Conservation (phyloP, 2,888 invertebrate species). For the Diplolepis rosae region DNA sequence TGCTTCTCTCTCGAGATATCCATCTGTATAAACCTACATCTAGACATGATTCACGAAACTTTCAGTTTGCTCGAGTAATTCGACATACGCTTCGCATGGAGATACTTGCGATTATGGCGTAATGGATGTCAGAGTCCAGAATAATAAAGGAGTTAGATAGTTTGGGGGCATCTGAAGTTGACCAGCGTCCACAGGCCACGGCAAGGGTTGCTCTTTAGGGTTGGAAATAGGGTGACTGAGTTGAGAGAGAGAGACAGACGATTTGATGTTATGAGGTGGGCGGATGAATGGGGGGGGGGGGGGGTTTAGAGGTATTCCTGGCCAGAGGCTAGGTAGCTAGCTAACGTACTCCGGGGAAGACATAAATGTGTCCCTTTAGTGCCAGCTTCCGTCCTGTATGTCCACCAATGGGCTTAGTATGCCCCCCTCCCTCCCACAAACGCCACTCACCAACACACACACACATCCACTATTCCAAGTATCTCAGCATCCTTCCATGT, state of each 20-base stretch:
- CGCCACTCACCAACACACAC: slow-evolving; percentile 26
- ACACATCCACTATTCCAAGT: slow-evolving; percentile 45
- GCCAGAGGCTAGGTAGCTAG: slow-evolving; percentile 46
- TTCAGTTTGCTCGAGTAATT: slow-evolving; percentile 2
- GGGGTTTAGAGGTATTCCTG: slow-evolving; percentile 28
- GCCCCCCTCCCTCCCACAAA: background rate
- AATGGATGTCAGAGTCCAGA: slow-evolving; percentile 38
- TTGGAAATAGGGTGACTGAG: slow-evolving; percentile 34
- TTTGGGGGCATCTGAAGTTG: slow-evolving; percentile 51
- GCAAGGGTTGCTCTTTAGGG: slow-evolving; percentile 39
- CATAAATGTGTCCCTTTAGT: slow-evolving; percentile 61
- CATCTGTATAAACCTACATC: background rate
- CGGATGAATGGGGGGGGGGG: slow-evolving; percentile 34
- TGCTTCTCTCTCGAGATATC: slow-evolving; percentile 22
- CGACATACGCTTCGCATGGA: slow-evolving; percentile 32
- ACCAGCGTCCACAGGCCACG: slow-evolving; percentile 41
- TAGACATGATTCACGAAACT: background rate
- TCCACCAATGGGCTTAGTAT: slow-evolving; percentile 42
- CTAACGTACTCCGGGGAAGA: slow-evolving; percentile 54
- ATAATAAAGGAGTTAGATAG: slow-evolving; percentile 46
- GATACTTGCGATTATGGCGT: slow-evolving; percentile 44
- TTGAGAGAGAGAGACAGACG: slow-evolving; percentile 37
- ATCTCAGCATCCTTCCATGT: slow-evolving; percentile 35
- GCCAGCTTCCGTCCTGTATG: slow-evolving; percentile 52
- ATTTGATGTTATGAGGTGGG: slow-evolving; percentile 29